Conservation (phyloP, 2,888 invertebrate genomes). For the Cerceris rybyensis region DNA sequence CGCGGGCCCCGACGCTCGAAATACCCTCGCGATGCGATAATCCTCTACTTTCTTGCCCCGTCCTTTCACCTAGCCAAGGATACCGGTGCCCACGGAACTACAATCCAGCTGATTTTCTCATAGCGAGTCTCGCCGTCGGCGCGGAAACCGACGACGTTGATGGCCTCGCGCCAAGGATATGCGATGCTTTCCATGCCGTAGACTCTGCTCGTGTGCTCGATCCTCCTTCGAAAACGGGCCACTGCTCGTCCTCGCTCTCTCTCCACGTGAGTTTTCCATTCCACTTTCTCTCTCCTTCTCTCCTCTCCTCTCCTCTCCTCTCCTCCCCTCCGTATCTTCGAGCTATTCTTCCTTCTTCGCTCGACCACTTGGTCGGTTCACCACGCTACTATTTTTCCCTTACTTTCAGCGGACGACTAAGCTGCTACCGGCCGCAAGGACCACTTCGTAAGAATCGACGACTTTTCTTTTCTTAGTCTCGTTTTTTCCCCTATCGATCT, state of each 20-base stretch:
- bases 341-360: too few relatives aligned
- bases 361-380: not conserved
- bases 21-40: not conserved
- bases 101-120: conserved; percentile 95
- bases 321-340: too few relatives aligned
- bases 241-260: not conserved
- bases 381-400: not conserved
- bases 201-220: conserved; percentile 90
- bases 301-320: too few relatives aligned
- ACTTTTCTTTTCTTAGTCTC: not conserved
- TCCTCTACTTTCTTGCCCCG: not conserved
- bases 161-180: conserved; percentile 87
- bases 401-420: not conserved
- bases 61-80: conserved; percentile 84
- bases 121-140: conserved; percentile 90
- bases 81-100: conserved; percentile 91
- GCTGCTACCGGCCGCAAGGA: not conserved
- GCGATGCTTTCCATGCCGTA: conserved; percentile 90
- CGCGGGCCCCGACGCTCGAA: not conserved
- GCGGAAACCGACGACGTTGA: conserved; percentile 90
- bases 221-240: conserved; percentile 79
- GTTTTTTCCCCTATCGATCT: not conserved
- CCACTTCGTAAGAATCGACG: not conserved
- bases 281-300: not conserved
- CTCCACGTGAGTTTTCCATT: not conserved